Evolutionary conservation across 2,797 vertebrate genomes (phyloP), one percentile per base, ranked within the genome.

Genomic region (Myoxocephalus aenaeus): DNA sequence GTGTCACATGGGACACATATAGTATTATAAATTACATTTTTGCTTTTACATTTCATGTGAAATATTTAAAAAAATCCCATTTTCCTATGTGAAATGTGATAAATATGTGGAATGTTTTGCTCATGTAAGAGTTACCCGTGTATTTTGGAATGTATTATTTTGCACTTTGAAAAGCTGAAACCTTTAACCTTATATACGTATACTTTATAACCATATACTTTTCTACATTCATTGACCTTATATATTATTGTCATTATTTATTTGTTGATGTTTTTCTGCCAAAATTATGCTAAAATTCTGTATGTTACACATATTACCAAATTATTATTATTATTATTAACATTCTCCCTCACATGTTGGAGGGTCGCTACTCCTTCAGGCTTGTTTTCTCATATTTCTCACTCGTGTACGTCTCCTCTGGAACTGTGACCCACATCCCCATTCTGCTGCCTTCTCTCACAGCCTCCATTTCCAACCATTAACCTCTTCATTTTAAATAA

Each of bases 281-380:
- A 15, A 65, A 2, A 9, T n/a, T 6, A 44, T 10, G 14, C 20
- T 50, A 20, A 50, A 25, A 44, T 38, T 14, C 0, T 10, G 3
- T 38, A 10, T 32, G 18, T 34, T 22, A 56, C 15, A 54, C 2
- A 9, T 36, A 15, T 29, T 40, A 40, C 15, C 5, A 20, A 62
- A 27, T 27, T 27, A 27, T 27, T 32, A 32, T 51, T 51, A 51
- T 51, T 9, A 48, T 48, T 11, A 54, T 22, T 22, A 54, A 54
- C 15, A 20, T 87, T 27, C 46, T 82, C 88, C 91, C 92, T 92
- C 89, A 87, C 89, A 91, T 90, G 92, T 18, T 25, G 0, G 27
- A 7, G 2, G 34, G 9, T 36, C 54, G 89, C 84, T 18, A 5
- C 7, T 48, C 27, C 14, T 61, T 38, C 11, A 3, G 22, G 18